Evolutionary conservation across 1,140 invertebrate genomes (phyloP), one percentile per base, ranked within the genome.

Genomic region (Protaetia brevitarsis): DNA sequence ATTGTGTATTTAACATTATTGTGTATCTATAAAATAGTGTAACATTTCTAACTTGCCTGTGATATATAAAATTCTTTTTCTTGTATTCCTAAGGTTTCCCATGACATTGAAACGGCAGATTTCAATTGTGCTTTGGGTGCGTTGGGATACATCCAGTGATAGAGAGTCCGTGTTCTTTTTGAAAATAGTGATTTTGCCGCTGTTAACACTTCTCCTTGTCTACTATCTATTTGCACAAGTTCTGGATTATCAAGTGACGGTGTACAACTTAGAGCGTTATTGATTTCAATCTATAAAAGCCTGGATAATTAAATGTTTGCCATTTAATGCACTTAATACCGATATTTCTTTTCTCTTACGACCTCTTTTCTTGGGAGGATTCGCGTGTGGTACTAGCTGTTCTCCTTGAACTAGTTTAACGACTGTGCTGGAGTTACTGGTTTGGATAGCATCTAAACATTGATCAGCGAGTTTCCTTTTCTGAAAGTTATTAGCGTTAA

Each of bases 51-150:
- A 65, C n/a, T 70, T 64, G 77, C 78, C 71, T 79, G 78, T 0
- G 77, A 76, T 29, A 80, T 72, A 64, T 80, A 80, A 67, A 79
- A 76, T 62, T 77, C 72, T 60, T 78, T 79, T 66, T 80, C 78
- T 23, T 71, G 62, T 6, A 60, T 56, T 1, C 67, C 62, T 29
- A 80, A 65, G 11, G 72, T 72, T 8, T 80, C 77, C 78, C 78
- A 80, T 2, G 75, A 73, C 11, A 63, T 69, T 0, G 72, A 59
- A 23, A 80, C 73, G 0, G 72, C 73, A 0, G 72, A 41, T 68
- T 78, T 79, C 16, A 80, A 68, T 63, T 77, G 72, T 21, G 72
- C 69, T 67, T 77, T 79, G 1, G 78, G 71, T 1, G 73, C 71
- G 31, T 71, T 72, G 6, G 78, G 78, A 64, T 77, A 78, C 69